A percentile compares a stretch with the other conserved stretches of the same genome.
These are phyloP conservation scores for Eledone cirrhosa DNA, from an alignment of 2,888 invertebrate species.

Conservation along the genomic window DNA sequence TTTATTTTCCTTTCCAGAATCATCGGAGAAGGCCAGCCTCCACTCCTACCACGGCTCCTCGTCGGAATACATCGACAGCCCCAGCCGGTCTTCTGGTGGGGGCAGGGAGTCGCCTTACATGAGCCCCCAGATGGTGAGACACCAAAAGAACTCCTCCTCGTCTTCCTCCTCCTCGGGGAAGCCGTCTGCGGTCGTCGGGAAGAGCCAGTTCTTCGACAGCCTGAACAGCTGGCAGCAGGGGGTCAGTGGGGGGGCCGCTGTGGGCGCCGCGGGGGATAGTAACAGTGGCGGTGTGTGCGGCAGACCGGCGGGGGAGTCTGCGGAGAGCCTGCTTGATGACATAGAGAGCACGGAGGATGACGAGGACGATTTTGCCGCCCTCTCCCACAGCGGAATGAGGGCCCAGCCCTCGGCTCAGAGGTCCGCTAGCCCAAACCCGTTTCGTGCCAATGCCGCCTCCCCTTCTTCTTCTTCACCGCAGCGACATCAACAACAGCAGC, in stretches of 20 bases:
- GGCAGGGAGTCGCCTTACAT: slow-evolving; percentile 23
- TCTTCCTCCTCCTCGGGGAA: too few relatives aligned
- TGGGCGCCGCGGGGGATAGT: slow-evolving; percentile 7
- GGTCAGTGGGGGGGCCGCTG: not conserved
- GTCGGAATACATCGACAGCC: not conserved
- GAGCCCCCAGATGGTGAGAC: slow-evolving; percentile 1
- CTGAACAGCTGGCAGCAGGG: slow-evolving; percentile 51
- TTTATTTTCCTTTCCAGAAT: too few relatives aligned
- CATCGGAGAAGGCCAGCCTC: too few relatives aligned
- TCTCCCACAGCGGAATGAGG: slow-evolving; percentile 33
- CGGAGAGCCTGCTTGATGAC: slow-evolving; percentile 43
- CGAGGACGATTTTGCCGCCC: slow-evolving; percentile 54
- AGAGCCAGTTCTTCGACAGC: slow-evolving; percentile 45
- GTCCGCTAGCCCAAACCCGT: slow-evolving; percentile 3
- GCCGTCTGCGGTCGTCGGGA: slow-evolving; percentile 19
- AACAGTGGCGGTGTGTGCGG: slow-evolving; percentile 25
- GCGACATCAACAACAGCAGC: not conserved
- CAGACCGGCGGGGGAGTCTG: slow-evolving; percentile 38
- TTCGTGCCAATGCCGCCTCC: not conserved
- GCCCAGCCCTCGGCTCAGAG: not conserved
- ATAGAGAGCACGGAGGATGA: slow-evolving; percentile 55
- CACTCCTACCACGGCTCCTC: slow-evolving; percentile 17
- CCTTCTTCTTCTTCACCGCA: too few relatives aligned
- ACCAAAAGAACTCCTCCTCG: too few relatives aligned
- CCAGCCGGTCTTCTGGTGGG: not conserved